Evolutionary conservation across 2,113 vertebrate genomes (phyloP).

Genomic region (Dunckerocampus dactyliophorus): DNA sequence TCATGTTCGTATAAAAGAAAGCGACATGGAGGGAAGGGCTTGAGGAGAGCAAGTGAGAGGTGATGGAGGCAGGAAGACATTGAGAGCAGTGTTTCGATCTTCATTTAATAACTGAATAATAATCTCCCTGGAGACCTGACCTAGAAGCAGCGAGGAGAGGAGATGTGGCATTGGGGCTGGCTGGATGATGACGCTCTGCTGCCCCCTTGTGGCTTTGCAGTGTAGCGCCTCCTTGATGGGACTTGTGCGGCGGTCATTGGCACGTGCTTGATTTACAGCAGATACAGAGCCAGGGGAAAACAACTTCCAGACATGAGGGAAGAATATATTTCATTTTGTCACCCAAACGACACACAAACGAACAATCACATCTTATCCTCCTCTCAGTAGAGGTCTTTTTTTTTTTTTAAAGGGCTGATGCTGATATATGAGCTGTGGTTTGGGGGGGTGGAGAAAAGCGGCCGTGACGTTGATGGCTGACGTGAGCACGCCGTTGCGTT

Average conservation of each 20-base stretch:
- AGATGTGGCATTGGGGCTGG: slow-evolving; percentile 14
- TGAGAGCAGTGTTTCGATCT: slow-evolving; percentile 71
- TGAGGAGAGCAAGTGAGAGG: slow-evolving; percentile 29
- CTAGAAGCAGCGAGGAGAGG: slow-evolving; percentile 68
- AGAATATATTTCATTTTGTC: slow-evolving; percentile 61
- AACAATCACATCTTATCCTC: slow-evolving; percentile 55
- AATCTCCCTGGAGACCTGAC: slow-evolving; percentile 77
- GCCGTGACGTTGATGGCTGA: slow-evolving; percentile 53
- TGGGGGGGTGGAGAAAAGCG: slow-evolving; percentile 11
- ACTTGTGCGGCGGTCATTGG: slow-evolving; percentile 18
- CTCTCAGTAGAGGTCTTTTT: slow-evolving; percentile 46
- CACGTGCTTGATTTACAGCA: slow-evolving; percentile 62
- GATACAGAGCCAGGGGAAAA: slow-evolving; percentile 38
- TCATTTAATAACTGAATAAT: slow-evolving; percentile 85
- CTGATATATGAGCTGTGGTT: slow-evolving; percentile 69
- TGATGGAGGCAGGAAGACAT: slow-evolving; percentile 51
- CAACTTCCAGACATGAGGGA: slow-evolving; percentile 54
- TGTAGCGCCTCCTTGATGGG: slow-evolving; percentile 1
- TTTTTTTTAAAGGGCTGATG: slow-evolving; percentile 54
- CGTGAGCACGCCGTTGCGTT: slow-evolving; percentile 42
- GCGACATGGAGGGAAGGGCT: slow-evolving; percentile 35
- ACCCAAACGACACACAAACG: slow-evolving; percentile 24
- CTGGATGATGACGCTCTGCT: slow-evolving; percentile 52
- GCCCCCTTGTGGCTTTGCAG: slow-evolving; percentile 64
- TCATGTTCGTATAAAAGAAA: slow-evolving; percentile 20